Conservation (phyloP, 2,888 invertebrate species). For the Dynastes grantii region DNA sequence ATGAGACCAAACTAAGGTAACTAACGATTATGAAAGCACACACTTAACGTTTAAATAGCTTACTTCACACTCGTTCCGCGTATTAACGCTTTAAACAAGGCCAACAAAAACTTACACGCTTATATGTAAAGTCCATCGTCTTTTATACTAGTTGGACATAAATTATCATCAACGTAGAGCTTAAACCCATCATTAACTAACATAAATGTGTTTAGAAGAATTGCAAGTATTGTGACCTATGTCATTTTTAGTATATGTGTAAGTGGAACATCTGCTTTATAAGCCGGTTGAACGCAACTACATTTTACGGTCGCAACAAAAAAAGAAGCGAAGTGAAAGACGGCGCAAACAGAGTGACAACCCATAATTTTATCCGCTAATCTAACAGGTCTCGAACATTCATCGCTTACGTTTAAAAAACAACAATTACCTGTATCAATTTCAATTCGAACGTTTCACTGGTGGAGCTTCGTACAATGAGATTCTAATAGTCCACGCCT, state of each 20-base stretch:
- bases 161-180: neutral
- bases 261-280: slow-evolving; percentile 32
- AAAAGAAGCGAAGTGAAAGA: slow-evolving; percentile 42
- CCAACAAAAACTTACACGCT: slow-evolving; percentile 4
- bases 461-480: slow-evolving; percentile 44
- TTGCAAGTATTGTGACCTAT: slow-evolving; percentile 12
- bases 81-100: neutral
- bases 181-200: slow-evolving; percentile 23
- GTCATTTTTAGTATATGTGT: slow-evolving; percentile 19
- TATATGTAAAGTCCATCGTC: neutral
- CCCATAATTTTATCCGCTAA: slow-evolving; percentile 46
- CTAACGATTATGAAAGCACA: neutral
- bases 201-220: slow-evolving; percentile 33
- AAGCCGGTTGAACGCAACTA: neutral
- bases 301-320: slow-evolving; percentile 32
- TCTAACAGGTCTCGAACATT: slow-evolving; percentile 35
- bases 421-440: slow-evolving; percentile 51
- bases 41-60: neutral
- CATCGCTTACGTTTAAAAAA: slow-evolving; percentile 35
- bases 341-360: slow-evolving; percentile 42
- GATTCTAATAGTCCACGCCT: slow-evolving; percentile 48
- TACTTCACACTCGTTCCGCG: slow-evolving; percentile 4
- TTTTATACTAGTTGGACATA: neutral
- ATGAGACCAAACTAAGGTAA: neutral
- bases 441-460: slow-evolving; percentile 49